Percentiles rank a stretch among this genome's conserved stretches.
These are phyloP conservation scores for Actias luna DNA, from an alignment of 2,888 invertebrate genomes.

Conservation along the genomic window DNA sequence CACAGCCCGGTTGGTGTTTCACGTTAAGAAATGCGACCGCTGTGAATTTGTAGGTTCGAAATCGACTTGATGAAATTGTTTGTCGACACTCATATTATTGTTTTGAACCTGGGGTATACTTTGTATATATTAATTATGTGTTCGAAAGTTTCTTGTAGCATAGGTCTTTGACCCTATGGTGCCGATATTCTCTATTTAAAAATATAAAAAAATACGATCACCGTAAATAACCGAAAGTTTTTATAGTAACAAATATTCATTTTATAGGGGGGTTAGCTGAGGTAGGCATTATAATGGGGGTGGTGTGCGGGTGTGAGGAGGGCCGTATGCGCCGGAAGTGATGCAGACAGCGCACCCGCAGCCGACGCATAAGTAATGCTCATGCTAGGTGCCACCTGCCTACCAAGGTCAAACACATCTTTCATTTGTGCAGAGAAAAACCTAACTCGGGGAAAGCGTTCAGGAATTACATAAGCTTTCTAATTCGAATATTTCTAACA, in stretches of 20 bases:
- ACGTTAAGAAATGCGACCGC: too few species aligned
- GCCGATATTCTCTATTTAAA: too few species aligned
- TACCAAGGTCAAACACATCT: slow-evolving; percentile 31
- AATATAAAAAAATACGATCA: too few species aligned
- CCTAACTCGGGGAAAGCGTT: slow-evolving; percentile 15
- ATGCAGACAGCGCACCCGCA: slow-evolving; percentile 34
- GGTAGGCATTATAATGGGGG: background rate
- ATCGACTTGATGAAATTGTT: too few species aligned
- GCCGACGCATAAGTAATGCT: slow-evolving; percentile 40
- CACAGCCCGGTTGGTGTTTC: too few species aligned
- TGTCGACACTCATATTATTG: too few species aligned
- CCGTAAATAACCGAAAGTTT: too few species aligned
- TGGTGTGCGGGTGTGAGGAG: slow-evolving; percentile 9
- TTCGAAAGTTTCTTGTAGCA: too few species aligned
- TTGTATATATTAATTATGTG: too few species aligned
- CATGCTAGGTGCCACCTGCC: slow-evolving; percentile 31
- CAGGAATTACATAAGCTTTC: slow-evolving; percentile 8
- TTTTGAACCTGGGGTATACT: too few species aligned
- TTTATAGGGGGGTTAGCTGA: background rate
- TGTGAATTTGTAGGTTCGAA: too few species aligned
- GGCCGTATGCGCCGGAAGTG: slow-evolving; percentile 33
- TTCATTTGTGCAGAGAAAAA: slow-evolving; percentile 19
- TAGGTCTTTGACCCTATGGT: too few species aligned
- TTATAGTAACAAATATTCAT: background rate
- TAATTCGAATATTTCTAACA: slow-evolving; percentile 1